Evolutionary conservation across 2,888 invertebrate species (phyloP).

Genomic region (Polyploca ridens): DNA sequence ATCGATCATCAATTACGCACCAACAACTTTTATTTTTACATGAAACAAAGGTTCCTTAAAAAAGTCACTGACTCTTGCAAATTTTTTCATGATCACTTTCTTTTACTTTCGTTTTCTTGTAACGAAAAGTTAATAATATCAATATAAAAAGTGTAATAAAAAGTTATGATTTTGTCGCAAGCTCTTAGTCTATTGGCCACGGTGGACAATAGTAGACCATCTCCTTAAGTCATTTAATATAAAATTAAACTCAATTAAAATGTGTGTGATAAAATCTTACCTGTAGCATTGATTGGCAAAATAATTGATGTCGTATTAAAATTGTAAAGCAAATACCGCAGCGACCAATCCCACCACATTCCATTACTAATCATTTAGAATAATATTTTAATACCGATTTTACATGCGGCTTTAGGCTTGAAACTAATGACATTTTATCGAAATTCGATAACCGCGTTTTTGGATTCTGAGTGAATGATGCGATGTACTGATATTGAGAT

Average conservation of each 20-base stretch:
- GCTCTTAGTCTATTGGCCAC: too few relatives aligned
- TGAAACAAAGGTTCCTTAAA: conserved; percentile 16
- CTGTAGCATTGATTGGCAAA: neutral
- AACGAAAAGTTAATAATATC: neutral
- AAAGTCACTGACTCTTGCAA: conserved; percentile 13
- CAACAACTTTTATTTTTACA: conserved; percentile 41
- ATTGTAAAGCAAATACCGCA: conserved; percentile 28
- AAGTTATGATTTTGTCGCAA: too few relatives aligned
- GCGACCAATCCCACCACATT: conserved; percentile 34
- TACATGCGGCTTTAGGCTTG: conserved; percentile 26
- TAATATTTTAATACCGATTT: conserved; percentile 33
- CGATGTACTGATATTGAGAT: neutral
- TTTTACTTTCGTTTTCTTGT: neutral
- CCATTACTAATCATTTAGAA: conserved; percentile 42
- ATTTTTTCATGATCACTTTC: neutral
- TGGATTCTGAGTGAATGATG: neutral
- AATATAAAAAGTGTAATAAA: too few relatives aligned
- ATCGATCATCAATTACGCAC: conserved; percentile 8
- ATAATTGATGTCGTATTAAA: neutral
- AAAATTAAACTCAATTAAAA: too few relatives aligned
- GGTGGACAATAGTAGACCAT: too few relatives aligned
- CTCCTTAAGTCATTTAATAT: too few relatives aligned
- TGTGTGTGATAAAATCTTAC: too few relatives aligned
- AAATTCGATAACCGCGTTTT: conserved; percentile 10
- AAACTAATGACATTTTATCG: conserved; percentile 11